Percentiles rank a stretch among this genome's conserved stretches.
Conservation (phyloP, 2,797 vertebrate genomes). For the Pseudochromis fuscus region DNA sequence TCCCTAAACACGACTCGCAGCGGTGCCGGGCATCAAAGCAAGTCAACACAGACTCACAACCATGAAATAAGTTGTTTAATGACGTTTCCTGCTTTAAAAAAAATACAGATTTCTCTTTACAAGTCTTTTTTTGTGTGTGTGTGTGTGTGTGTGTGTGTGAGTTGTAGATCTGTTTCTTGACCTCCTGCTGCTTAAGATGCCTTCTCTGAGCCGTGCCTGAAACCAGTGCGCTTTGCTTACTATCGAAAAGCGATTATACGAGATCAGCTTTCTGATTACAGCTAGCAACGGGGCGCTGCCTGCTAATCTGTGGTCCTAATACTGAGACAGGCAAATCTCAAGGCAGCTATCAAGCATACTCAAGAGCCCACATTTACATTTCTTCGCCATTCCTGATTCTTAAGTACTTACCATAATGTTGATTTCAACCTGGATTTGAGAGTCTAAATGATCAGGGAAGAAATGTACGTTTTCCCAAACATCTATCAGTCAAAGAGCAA, state of each 20-base stretch:
- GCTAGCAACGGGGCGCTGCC: constrained; percentile 48
- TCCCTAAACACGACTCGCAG: constrained; percentile 30
- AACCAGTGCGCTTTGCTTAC: constrained; percentile 60
- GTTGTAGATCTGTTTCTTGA: constrained; percentile 42
- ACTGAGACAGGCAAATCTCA: constrained; percentile 62
- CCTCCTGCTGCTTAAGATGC: constrained; percentile 60
- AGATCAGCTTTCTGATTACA: constrained; percentile 77
- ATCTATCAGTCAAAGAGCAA: not conserved
- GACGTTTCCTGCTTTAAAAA: constrained; percentile 5
- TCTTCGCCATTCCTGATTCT: constrained; percentile 12
- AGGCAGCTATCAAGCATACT: constrained; percentile 57
- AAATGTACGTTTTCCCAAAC: not conserved
- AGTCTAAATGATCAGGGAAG: not conserved
- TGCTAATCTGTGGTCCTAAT: constrained; percentile 74
- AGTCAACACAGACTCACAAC: constrained; percentile 22
- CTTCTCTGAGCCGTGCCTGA: constrained; percentile 46
- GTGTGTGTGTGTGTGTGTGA: too few relatives aligned
- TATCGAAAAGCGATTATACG: constrained; percentile 71
- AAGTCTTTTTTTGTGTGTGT: constrained; percentile 20
- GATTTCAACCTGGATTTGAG: constrained; percentile 1
- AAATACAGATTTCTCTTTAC: not conserved
- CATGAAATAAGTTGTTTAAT: constrained; percentile 14
- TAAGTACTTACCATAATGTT: not conserved
- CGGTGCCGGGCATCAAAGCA: constrained; percentile 44
- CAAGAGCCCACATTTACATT: constrained; percentile 15